Evolutionary conservation across 2,888 invertebrate genomes (phyloP).

Genomic region (Parelbella ahira): DNA sequence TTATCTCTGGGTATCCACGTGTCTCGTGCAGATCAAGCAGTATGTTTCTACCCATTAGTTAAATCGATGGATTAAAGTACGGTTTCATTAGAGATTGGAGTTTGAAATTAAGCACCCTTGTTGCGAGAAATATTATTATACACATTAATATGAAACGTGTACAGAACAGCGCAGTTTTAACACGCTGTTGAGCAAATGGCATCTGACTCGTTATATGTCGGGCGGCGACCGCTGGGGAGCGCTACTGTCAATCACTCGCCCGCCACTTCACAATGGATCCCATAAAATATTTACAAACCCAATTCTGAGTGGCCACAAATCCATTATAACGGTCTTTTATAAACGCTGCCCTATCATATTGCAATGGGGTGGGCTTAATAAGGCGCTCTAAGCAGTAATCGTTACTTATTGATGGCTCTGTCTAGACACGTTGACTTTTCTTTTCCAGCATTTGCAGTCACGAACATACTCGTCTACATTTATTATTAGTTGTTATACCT

Average conservation of each 20-base stretch:
- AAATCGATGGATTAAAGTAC: constrained; percentile 5
- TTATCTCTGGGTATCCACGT: too few species aligned
- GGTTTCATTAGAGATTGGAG: not conserved
- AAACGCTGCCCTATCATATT: constrained; percentile 41
- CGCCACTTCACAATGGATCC: constrained; percentile 54
- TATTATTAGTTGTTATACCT: constrained; percentile 25
- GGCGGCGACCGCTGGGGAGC: constrained; percentile 46
- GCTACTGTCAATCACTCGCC: constrained; percentile 67
- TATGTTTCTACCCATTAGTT: too few species aligned
- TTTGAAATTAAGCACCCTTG: not conserved
- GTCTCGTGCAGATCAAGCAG: too few species aligned
- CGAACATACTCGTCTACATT: constrained; percentile 48
- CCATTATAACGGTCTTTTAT: constrained; percentile 66
- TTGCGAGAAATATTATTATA: not conserved
- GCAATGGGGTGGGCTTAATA: constrained; percentile 52
- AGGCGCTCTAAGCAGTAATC: constrained; percentile 52
- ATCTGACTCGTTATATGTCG: constrained; percentile 19
- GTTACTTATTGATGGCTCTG: constrained; percentile 65
- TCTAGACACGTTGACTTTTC: constrained; percentile 57
- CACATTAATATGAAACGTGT: constrained; percentile 9
- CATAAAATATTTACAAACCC: constrained; percentile 76
- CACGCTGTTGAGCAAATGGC: constrained; percentile 19
- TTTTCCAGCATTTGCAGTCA: constrained; percentile 63
- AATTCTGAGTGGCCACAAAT: constrained; percentile 67
- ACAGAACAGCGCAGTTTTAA: constrained; percentile 15